Percentiles rank a stretch among this genome's conserved stretches.
phyloP scores from a whole-genome alignment of 1,140 invertebrate genomes.

The Pogonomyrmex barbatus region DNA sequence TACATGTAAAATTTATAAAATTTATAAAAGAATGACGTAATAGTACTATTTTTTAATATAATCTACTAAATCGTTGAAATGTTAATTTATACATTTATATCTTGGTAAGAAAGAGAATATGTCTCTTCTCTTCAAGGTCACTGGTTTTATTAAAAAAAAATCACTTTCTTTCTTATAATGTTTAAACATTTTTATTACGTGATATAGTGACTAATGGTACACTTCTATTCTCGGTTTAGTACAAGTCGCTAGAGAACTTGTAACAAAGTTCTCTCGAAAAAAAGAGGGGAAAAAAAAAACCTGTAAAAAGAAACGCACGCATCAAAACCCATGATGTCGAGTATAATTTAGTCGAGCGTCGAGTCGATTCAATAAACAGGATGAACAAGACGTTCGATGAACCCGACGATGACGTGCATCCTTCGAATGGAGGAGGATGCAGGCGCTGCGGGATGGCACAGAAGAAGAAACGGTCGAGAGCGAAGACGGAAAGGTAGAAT shows the following conservation, averaged over 20 bases:
- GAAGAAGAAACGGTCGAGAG: slow-evolving; percentile 45
- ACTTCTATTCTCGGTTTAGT: slow-evolving; percentile 1
- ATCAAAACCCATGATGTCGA: slow-evolving; percentile 20
- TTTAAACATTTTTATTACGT: background rate
- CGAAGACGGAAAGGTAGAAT: slow-evolving; percentile 45
- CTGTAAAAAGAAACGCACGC: slow-evolving; percentile 25
- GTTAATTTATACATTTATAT: background rate
- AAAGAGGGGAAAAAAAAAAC: background rate
- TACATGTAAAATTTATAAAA: no score
- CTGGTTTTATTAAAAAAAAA: background rate
- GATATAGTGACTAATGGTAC: slow-evolving; percentile 8
- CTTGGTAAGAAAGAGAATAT: background rate
- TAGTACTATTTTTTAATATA: background rate
- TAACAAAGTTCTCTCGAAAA: background rate
- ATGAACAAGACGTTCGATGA: slow-evolving; percentile 58
- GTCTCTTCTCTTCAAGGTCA: background rate
- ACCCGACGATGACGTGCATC: slow-evolving; percentile 42
- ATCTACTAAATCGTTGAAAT: background rate
- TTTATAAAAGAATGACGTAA: background rate
- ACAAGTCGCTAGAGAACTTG: background rate
- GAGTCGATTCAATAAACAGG: slow-evolving; percentile 56
- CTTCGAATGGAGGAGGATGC: slow-evolving; percentile 7
- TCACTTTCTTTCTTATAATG: background rate
- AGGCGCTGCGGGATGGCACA: slow-evolving; percentile 2
- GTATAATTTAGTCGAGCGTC: slow-evolving; percentile 48